Conservation (phyloP, 2,888 invertebrate species). For the Sphaerophoria taeniata region DNA sequence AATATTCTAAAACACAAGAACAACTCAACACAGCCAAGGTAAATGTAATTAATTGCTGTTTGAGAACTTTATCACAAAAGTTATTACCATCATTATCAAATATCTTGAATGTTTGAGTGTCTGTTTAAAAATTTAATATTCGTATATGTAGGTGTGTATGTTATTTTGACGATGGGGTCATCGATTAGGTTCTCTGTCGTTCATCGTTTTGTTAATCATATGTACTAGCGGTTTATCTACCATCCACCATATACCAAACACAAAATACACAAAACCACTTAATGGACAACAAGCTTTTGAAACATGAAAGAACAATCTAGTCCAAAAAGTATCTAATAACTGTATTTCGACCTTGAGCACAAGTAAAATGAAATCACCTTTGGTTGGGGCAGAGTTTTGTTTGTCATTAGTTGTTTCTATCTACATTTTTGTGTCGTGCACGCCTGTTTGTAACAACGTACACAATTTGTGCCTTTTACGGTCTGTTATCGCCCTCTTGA, state of each 20-base stretch:
- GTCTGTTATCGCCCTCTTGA: constrained; percentile 26
- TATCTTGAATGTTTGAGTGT: too few relatives aligned
- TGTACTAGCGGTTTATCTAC: constrained; percentile 27
- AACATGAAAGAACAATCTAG: constrained; percentile 40
- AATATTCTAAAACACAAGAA: too few relatives aligned
- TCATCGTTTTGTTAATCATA: constrained; percentile 43
- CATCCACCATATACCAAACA: background rate
- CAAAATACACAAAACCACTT: background rate
- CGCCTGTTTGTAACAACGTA: constrained; percentile 8
- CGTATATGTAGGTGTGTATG: too few relatives aligned
- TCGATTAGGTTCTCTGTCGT: constrained; percentile 7
- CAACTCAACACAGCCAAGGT: too few relatives aligned
- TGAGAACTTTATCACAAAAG: too few relatives aligned
- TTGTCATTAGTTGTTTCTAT: constrained; percentile 33
- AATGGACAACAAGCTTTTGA: constrained; percentile 1
- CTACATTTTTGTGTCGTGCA: background rate
- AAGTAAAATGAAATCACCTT: constrained; percentile 51
- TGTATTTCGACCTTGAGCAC: constrained; percentile 48
- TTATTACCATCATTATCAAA: too few relatives aligned
- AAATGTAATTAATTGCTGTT: too few relatives aligned
- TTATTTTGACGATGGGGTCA: constrained; percentile 27
- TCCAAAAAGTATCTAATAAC: constrained; percentile 28
- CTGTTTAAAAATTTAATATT: too few relatives aligned
- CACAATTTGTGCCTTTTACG: constrained; percentile 9
- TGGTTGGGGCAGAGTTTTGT: constrained; percentile 22